phyloP scores from a whole-genome alignment of 2,888 invertebrate genomes.

The Malthinus flaveolus region DNA sequence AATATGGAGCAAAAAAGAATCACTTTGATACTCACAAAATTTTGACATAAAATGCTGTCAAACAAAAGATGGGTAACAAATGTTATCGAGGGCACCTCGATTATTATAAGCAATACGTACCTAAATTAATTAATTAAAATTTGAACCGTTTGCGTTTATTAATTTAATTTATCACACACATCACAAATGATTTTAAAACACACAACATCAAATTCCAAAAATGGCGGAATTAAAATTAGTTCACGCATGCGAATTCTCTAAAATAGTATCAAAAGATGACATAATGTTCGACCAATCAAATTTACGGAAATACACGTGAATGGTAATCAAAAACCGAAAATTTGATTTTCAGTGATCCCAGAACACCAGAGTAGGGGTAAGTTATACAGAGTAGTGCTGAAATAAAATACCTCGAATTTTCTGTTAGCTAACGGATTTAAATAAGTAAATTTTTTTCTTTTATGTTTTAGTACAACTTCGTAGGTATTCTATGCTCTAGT shows the following conservation, averaged over 20 bases:
- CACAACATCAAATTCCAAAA: conserved; percentile 52
- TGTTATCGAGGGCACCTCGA: conserved; percentile 14
- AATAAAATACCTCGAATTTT: no score
- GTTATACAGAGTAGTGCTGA: no score
- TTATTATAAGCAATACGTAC: conserved; percentile 22
- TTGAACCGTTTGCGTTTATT: conserved; percentile 17
- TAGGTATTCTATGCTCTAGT: no score
- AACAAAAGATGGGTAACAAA: conserved; percentile 29
- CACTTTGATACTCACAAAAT: conserved; percentile 21
- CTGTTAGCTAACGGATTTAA: no score
- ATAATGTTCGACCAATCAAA: conserved; percentile 47
- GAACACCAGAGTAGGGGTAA: no score
- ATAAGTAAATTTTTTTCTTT: no score
- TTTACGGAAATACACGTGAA: conserved; percentile 1
- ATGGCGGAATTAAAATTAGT: conserved; percentile 51
- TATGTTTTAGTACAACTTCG: no score
- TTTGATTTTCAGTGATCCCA: no score
- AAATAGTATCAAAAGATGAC: conserved; percentile 50
- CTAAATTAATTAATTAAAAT: conserved; percentile 23
- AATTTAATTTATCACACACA: conserved; percentile 28
- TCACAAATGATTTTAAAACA: conserved; percentile 40
- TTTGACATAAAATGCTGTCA: conserved; percentile 35
- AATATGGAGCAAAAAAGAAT: conserved; percentile 11
- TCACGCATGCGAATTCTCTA: conserved; percentile 52
- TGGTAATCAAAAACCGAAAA: no score